Conservation (phyloP, 2,113 vertebrate species). For the Xiphophorus couchianus region DNA sequence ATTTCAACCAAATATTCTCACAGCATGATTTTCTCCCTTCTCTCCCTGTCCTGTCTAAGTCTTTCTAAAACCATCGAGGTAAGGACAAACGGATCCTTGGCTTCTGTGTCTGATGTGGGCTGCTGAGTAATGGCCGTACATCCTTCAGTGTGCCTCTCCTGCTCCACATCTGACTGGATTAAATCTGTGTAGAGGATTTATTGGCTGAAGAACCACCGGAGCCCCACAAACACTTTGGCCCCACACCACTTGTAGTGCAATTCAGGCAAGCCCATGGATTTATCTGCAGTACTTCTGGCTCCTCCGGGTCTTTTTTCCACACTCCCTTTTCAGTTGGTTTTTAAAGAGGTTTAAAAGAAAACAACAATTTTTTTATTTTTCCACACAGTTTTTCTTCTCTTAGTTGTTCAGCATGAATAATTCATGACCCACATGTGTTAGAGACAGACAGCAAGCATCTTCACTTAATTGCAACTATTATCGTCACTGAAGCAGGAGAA, state of each 20-base stretch:
- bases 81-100: conserved; percentile 23
- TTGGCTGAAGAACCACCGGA: conserved; percentile 81
- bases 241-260: conserved; percentile 61
- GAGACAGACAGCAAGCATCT: conserved; percentile 59
- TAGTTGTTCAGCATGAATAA: conserved; percentile 64
- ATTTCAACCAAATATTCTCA: neutral
- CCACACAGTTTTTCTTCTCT: conserved; percentile 35
- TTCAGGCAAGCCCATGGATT: conserved; percentile 57
- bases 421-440: conserved; percentile 68
- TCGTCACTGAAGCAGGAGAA: conserved; percentile 51
- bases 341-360: neutral
- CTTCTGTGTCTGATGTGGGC: conserved; percentile 75
- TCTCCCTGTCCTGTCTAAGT: conserved; percentile 6
- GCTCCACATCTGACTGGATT: conserved; percentile 77
- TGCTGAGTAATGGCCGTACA: conserved; percentile 75
- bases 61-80: conserved; percentile 22
- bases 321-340: conserved; percentile 19
- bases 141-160: conserved; percentile 71
- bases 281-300: conserved; percentile 47
- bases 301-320: conserved; percentile 17
- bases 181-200: conserved; percentile 80
- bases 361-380: conserved; percentile 17
- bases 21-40: conserved; percentile 10
- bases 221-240: conserved; percentile 76
- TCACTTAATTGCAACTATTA: conserved; percentile 55